A percentile compares a stretch with the other conserved stretches of the same genome.
Conservation (phyloP, 37 sponge, comb jelly and placozoan genomes). For the Oscarella lobularis region DNA sequence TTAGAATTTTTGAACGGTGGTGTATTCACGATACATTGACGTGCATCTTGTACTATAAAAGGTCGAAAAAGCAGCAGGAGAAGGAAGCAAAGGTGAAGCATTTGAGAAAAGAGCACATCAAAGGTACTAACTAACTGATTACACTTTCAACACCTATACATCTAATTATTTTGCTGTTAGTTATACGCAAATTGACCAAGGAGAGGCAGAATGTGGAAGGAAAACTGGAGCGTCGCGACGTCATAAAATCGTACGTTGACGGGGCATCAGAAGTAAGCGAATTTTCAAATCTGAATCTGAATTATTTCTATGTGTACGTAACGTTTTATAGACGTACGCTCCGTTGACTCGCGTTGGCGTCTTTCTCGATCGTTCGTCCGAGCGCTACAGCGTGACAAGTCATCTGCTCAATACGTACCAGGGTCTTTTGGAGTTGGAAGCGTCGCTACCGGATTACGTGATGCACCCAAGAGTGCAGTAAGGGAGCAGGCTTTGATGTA, state of each 20-base stretch:
- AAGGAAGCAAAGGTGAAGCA: slow-evolving; percentile 54
- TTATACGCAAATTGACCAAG: slow-evolving; percentile 69
- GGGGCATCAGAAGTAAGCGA: slow-evolving; percentile 61
- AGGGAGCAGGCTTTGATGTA: too few species aligned
- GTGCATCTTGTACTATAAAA: slow-evolving; percentile 14
- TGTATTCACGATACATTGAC: too few species aligned
- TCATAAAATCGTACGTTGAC: slow-evolving; percentile 74
- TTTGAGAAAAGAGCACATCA: slow-evolving; percentile 72
- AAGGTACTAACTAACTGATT: slow-evolving; percentile 36
- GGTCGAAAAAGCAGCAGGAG: slow-evolving; percentile 69
- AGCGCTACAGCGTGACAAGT: slow-evolving; percentile 57
- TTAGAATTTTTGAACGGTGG: too few species aligned
- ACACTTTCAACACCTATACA: background rate
- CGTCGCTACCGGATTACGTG: slow-evolving; percentile 33
- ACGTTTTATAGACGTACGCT: slow-evolving; percentile 92
- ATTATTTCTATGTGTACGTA: too few species aligned
- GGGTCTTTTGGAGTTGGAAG: slow-evolving; percentile 62
- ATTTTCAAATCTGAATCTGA: too few species aligned
- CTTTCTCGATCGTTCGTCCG: slow-evolving; percentile 70
- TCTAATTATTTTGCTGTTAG: slow-evolving; percentile 11
- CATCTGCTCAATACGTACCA: slow-evolving; percentile 26
- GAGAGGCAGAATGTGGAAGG: slow-evolving; percentile 66
- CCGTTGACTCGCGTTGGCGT: slow-evolving; percentile 85
- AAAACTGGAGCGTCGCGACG: slow-evolving; percentile 42
- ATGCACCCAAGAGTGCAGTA: too few species aligned